These are phyloP conservation scores for Myiagra hebetior DNA, from an alignment of 2,113 vertebrate genomes.

Conservation along the genomic window DNA sequence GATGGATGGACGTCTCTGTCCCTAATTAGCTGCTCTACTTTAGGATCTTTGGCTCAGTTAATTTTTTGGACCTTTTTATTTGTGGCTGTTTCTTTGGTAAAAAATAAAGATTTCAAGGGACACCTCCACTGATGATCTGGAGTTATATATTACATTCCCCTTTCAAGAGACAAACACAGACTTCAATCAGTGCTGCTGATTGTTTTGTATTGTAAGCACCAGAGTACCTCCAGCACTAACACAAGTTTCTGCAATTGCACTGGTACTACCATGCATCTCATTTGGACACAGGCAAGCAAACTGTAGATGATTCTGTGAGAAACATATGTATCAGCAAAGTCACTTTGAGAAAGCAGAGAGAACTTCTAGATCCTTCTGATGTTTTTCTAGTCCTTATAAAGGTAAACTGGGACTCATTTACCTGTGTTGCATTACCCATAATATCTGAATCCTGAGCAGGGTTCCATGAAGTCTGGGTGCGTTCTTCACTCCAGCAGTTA, in stretches of 20 bases:
- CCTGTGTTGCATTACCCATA: neutral
- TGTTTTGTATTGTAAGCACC: neutral
- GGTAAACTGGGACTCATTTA: neutral
- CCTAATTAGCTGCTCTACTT: neutral
- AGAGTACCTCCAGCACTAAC: neutral
- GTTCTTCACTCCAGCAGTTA: neutral
- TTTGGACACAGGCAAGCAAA: neutral
- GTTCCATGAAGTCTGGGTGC: neutral
- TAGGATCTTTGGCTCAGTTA: neutral
- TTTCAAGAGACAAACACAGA: neutral
- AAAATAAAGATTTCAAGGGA: neutral
- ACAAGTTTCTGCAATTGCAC: neutral
- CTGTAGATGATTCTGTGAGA: neutral
- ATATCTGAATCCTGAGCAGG: neutral
- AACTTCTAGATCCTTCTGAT: neutral
- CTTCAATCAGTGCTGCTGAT: neutral
- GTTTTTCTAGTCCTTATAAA: neutral
- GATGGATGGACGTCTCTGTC: neutral
- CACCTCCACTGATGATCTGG: neutral
- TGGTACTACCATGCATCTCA: neutral
- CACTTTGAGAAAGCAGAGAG: neutral
- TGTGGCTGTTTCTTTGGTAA: neutral
- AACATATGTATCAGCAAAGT: neutral
- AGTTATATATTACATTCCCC: neutral
- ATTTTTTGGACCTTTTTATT: neutral